A percentile compares a stretch with the other conserved stretches of the same genome.
Evolutionary conservation across 2,113 vertebrate species (phyloP).

Genomic region (Leucoraja erinaceus): DNA sequence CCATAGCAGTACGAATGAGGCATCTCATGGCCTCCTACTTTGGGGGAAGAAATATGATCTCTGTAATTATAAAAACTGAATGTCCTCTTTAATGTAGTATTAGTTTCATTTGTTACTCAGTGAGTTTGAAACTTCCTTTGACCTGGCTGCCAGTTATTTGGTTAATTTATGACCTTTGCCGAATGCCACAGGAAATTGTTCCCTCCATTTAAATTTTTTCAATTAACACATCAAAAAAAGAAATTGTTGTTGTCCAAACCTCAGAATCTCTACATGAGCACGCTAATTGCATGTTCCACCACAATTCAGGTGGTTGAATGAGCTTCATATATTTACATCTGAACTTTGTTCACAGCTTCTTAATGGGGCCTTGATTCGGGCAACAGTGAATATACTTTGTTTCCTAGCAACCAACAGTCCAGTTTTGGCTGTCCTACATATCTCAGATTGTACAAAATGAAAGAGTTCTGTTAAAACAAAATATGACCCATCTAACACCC

Average conservation of each 20-base stretch:
- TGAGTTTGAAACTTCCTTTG: not conserved
- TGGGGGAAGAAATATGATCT: not conserved
- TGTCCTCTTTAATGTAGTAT: not conserved
- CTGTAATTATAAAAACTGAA: not conserved
- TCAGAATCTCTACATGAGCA: not conserved
- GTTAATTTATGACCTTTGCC: slow-evolving; percentile 19
- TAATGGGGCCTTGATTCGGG: not conserved
- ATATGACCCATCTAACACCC: not conserved
- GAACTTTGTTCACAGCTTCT: not conserved
- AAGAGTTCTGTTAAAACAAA: not conserved
- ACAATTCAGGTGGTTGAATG: slow-evolving; percentile 1
- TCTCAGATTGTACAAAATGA: not conserved
- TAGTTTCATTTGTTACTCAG: not conserved
- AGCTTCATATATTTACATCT: not conserved
- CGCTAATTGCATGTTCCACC: not conserved
- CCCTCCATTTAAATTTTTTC: not conserved
- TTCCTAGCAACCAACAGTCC: not conserved
- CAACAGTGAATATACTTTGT: not conserved
- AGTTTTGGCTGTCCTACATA: not conserved
- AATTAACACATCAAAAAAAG: not conserved
- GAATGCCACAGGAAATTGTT: slow-evolving; percentile 19
- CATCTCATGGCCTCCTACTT: not conserved
- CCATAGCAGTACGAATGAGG: not conserved
- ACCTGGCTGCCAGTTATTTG: not conserved
- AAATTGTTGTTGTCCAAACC: not conserved